Evolutionary conservation across 1,140 invertebrate species (phyloP).

Genomic region (Hormaphis cornu): DNA sequence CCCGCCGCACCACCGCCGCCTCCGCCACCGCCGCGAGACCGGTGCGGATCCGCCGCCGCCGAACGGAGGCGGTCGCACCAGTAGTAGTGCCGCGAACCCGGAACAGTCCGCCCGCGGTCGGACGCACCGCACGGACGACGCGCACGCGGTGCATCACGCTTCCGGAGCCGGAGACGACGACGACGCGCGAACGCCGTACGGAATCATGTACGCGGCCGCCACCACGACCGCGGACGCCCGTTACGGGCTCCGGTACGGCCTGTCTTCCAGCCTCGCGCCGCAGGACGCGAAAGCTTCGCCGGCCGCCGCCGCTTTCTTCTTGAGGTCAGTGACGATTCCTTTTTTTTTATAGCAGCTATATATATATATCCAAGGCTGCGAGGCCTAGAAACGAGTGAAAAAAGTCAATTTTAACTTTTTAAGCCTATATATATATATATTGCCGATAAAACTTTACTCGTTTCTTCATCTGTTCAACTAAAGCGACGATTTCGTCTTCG

Average conservation of each 20-base stretch:
- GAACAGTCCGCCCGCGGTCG: conserved; percentile 1
- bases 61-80: conserved; percentile 10
- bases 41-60: not conserved
- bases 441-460: too few species aligned
- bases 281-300: conserved; percentile 11
- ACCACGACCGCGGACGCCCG: not conserved
- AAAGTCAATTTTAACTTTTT: too few species aligned
- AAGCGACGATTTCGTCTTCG: too few species aligned
- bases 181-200: not conserved
- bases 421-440: too few species aligned
- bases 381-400: too few species aligned
- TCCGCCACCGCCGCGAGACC: not conserved
- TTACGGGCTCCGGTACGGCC: conserved; percentile 11
- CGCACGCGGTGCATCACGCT: not conserved
- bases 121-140: not conserved
- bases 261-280: not conserved
- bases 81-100: not conserved
- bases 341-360: not conserved
- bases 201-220: not conserved
- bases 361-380: too few species aligned
- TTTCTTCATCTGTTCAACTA: too few species aligned
- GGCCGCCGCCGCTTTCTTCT: conserved; percentile 11
- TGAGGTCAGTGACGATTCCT: not conserved
- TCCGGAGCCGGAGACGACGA: not conserved
- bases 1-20: not conserved